Base-by-base conservation (phyloP, 2,888 invertebrate genomes). In the Phragmatobia fuliginosa region DNA sequence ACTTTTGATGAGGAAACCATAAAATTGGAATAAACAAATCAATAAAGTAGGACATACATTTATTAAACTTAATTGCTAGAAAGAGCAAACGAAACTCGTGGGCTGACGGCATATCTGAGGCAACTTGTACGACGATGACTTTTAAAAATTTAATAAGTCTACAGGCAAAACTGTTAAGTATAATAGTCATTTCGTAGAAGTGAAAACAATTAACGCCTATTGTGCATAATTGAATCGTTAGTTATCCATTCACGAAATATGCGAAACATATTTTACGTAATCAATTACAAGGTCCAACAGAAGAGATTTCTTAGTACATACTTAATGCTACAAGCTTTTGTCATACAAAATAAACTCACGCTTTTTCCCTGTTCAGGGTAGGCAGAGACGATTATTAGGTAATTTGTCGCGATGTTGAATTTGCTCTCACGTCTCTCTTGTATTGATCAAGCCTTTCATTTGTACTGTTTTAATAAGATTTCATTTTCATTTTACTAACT, bases 201-300 rank as follows among this genome's bases (percentile, higher is more conserved):
- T 75, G 71, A 77, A 77, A 77, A 72, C 70, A 83, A 82, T 82
- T 79, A 83, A 67, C 64, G 64, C 33, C 77, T 75, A 83, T 82
- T 82, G 82, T 83, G 45, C 59, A 72, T 60, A 66, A 38, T 64
- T 65, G 60, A 73, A 70, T 41, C 62, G 67, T 70, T 66, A 33
- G 60, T 61, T 70, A 73, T 74, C 68, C 82, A 79, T 81, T 79
- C 79, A 79, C 72, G 76, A 74, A 61, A 41, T 63, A 56, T 56
- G 6, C 56, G 28, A 56, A 56, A 56, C 28, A 56, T 56, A 28
- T 28, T 56, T 56, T 56, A 28, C 28, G 25, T 56, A 56, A 56
- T 25, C 56, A 14, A 56, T 56, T 56, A 28, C 56, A 56, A 56
- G 56, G 28, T 28, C 56, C 28, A 56, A 56, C 11, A 56, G 28